Base-by-base conservation (phyloP, 1,140 invertebrate genomes). In the Liolophura sinensis region DNA sequence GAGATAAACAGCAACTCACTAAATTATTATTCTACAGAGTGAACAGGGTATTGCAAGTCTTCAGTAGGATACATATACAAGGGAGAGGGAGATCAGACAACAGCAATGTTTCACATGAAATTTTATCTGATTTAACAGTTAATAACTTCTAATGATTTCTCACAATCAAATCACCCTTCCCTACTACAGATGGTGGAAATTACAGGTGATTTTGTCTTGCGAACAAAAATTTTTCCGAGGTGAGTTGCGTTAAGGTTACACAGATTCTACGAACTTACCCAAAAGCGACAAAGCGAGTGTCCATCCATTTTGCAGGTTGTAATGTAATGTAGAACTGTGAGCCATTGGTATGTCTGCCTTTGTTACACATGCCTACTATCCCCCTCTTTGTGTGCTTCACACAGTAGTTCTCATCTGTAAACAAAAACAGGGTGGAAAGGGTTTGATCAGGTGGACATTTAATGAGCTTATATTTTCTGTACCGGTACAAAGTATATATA, bases 241-340 rank as follows among this genome's bases (percentile, higher is more conserved):
- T 61, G 60, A 20, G 48, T 4, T 12, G 20, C 31, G 16, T 61
- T n/a, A 9, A 46, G 15, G 46, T 66, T 22, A 22, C 49, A 1
- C 12, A 49, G 12, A 15, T 40, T 62, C 0, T 54, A 69, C 55
- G 18, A 59, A 46, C 69, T 71, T 72, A 84, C 82, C 84, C 84
- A 78, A 85, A 85, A 55, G 82, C 82, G 31, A 86, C 84, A 75
- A 82, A 85, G 80, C 81, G 84, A 16, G 77, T 81, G 72, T 85
- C 74, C 83, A 85, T 84, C 82, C 82, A 86, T 9, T 67, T 59
- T 1, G 76, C 67, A 40, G 79, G 76, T 51, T 80, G 73, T 50
- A 86, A 68, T 50, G 83, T 84, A 27, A 85, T 83, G 72, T 82
- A 85, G 71, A 85, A 85, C 69, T 85, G 84, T 24, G 82, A 84